A percentile compares a stretch with the other conserved stretches of the same genome.
Evolutionary conservation across 2,113 vertebrate genomes (phyloP).

Genomic region (Antidorcas marsupialis): DNA sequence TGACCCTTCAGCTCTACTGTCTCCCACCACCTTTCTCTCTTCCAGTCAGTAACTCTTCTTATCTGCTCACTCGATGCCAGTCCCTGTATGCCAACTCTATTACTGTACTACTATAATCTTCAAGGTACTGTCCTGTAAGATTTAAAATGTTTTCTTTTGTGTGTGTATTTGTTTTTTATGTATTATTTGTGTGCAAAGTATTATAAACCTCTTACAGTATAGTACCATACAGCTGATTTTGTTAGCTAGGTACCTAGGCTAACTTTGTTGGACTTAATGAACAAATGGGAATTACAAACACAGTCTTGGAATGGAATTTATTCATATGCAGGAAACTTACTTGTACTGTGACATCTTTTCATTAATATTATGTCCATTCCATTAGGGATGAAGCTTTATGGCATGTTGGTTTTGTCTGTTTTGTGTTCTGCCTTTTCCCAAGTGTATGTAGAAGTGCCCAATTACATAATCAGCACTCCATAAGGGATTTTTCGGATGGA

Average conservation of each 20-base stretch:
- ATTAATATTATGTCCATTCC: fast-evolving
- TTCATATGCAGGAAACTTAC: neutral
- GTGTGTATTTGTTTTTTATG: neutral
- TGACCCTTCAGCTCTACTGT: neutral
- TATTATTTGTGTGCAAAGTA: neutral
- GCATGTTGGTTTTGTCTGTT: fast-evolving
- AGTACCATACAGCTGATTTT: neutral
- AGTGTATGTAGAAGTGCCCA: neutral
- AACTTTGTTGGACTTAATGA: neutral
- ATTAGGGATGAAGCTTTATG: neutral
- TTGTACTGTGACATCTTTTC: fast-evolving
- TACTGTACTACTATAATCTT: neutral
- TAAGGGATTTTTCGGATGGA: neutral
- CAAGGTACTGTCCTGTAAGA: neutral
- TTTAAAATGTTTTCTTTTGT: neutral
- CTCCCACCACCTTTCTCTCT: neutral
- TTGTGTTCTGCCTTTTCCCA: fast-evolving
- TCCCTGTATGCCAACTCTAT: neutral
- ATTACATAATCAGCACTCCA: fast-evolving
- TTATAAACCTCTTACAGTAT: neutral
- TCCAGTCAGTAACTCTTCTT: neutral
- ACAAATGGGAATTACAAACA: neutral
- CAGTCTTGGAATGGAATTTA: neutral
- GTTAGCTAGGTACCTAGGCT: neutral
- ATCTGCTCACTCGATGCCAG: neutral